Percentiles rank a stretch among this genome's conserved stretches.
phyloP scores from a whole-genome alignment of 2,113 vertebrate species.

The Cathartes aura region DNA sequence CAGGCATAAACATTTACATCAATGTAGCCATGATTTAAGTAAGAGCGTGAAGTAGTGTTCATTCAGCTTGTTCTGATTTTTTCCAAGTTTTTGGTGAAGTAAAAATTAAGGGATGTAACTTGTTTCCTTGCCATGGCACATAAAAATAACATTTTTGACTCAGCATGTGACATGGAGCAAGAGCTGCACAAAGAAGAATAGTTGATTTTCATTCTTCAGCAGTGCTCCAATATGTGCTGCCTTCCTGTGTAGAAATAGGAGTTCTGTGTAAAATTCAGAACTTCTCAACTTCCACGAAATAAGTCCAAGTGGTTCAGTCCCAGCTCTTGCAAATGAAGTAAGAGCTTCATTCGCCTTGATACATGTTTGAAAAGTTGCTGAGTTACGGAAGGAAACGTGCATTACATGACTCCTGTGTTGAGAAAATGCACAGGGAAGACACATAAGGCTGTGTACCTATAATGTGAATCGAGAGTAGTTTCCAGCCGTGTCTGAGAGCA shows the following conservation, averaged over 20 bases:
- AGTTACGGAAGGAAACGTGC: background rate
- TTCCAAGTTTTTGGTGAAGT: background rate
- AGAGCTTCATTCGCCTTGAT: background rate
- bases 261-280: background rate
- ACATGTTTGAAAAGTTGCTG: background rate
- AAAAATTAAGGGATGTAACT: background rate
- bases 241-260: background rate
- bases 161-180: background rate
- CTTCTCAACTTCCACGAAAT: background rate
- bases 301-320: background rate
- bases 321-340: background rate
- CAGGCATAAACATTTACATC: background rate
- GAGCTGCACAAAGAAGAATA: background rate
- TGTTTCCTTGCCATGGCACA: background rate
- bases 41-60: background rate
- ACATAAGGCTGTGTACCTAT: background rate
- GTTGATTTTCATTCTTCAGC: background rate
- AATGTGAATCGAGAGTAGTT: rapidly evolving
- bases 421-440: background rate
- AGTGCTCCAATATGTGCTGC: background rate
- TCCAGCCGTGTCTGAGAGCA: rapidly evolving
- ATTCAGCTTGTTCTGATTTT: background rate
- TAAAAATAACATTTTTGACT: background rate
- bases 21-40: background rate
- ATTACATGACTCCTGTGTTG: rapidly evolving